A percentile compares a stretch with the other conserved stretches of the same genome.
These are phyloP conservation scores for Sorex fumeus DNA, from an alignment of 2,113 vertebrate species.

Conservation along the genomic window DNA sequence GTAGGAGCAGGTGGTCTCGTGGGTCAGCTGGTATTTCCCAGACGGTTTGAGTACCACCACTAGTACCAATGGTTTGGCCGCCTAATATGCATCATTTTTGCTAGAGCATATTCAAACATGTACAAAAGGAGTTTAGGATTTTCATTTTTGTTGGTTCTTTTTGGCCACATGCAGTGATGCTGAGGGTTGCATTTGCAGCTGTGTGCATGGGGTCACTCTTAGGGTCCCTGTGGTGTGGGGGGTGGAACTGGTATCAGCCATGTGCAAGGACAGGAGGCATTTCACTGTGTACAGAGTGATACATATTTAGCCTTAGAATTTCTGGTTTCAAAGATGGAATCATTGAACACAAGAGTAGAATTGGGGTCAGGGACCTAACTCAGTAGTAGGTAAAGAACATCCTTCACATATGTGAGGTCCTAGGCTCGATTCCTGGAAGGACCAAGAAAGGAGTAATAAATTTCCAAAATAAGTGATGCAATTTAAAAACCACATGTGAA, in stretches of 20 bases:
- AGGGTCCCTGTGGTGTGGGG: too few species aligned
- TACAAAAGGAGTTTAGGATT: neutral
- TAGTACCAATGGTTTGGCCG: neutral
- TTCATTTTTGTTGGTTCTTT: neutral
- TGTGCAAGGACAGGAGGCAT: neutral
- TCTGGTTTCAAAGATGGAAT: constrained; percentile 20
- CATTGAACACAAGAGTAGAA: constrained; percentile 41
- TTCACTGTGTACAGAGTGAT: neutral
- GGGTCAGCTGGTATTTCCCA: neutral
- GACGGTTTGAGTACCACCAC: neutral
- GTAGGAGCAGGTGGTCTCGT: neutral
- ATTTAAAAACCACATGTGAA: neutral
- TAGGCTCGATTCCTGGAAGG: too few species aligned
- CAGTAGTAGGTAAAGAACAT: too few species aligned
- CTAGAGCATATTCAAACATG: neutral
- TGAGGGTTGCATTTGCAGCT: too few species aligned
- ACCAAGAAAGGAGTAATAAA: neutral
- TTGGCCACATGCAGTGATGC: too few species aligned
- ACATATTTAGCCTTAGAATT: constrained; percentile 2
- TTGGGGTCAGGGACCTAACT: neutral
- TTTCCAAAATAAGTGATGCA: neutral
- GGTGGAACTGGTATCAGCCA: too few species aligned
- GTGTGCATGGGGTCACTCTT: too few species aligned
- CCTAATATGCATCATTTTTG: constrained; percentile 36
- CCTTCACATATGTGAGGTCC: too few species aligned